Evolutionary conservation across 2,888 invertebrate species (phyloP), one percentile per base, ranked within the genome.

Genomic region (Eupithecia vulgata): DNA sequence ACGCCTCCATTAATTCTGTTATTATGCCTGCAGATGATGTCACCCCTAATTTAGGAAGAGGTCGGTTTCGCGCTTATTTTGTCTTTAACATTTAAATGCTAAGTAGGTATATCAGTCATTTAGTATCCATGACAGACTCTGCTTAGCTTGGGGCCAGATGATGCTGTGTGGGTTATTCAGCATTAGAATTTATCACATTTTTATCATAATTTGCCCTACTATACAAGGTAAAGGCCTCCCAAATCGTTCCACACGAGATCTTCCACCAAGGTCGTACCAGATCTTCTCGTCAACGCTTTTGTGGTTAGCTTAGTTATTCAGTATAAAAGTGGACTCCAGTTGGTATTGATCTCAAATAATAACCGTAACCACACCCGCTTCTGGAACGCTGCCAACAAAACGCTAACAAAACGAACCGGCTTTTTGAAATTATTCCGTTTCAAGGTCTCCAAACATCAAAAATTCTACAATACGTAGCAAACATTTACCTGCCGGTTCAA

Each of bases 311-410:
- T 35, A 34, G 17, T 35, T n/a, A n/a, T 64, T 12, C 37, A 8
- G 17, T 4, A 37, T 17, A 21, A 17, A 45, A 69, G 37, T 62
- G 57, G 34, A 59, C 37, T 57, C 68, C 59, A 62, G 40, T 25
- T 42, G 65, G 40, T 78, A 80, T 80, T 73, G 79, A 80, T 79
- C 74, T 69, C 37, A 67, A 61, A 66, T 67, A 71, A 70, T 74
- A 75, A 74, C 65, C 67, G 70, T 73, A 74, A 87, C 89, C 89
- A 88, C 91, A 82, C 90, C 91, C 88, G 81, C 45, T 48, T 76
- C 84, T 93, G 93, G 92, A 89, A 78, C 81, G 78, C 81, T 71
- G 91, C 93, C 93, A 93, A 85, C 82, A 87, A 86, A 87, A 88
- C 72, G 86, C 89, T 88, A 88, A 67, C 68, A 40, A 64, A 73